Base-by-base conservation (phyloP, 2,113 vertebrate genomes). In the Oenanthe oenanthe region DNA sequence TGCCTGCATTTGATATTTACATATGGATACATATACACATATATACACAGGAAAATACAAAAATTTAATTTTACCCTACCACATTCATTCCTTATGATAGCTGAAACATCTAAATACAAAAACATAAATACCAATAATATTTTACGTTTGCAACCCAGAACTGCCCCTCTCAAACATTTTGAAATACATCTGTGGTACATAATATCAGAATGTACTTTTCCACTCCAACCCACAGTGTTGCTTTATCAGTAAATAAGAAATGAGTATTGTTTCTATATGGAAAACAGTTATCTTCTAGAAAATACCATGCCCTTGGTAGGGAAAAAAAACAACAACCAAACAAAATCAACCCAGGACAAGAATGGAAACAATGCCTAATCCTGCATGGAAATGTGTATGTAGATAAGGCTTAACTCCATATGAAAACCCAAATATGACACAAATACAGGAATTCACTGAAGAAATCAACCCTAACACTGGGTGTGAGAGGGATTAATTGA, bases 31-130 rank as follows among this genome's bases (percentile, higher is more conserved):
- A 73, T 6, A 62, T 1, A 77, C 28, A 53, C 5, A 51, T 16
- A 51, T 17, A 61, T 5, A 42, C 2, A 50, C 9, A 70, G 22
- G 16, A 50, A 66, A 38, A 70, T 0, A 43, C 1, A 2, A 1
- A 12, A 12, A 25, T 29, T 38, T 31, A 28, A 50, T 40, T 82
- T 74, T 43, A 82, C 17, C 17, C 32, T n/a, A 61, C 6, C 38
- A 72, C 17, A 62, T 19, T 22, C 42, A 16, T 12, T 26, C 25
- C 22, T 60, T 22, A 17, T 8, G 42, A 38, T 3, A 80, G 5
- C 16, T 48, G 12, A 91, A 78, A 51, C 6, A 53, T 17, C 8
- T 62, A 70, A 66, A 62, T 16, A 80, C 2, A 67, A 54, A 94
- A 76, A 22, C 26, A 66, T 13, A 60, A 73, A 51, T 45, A 78